A percentile compares a stretch with the other conserved stretches of the same genome.
These are phyloP conservation scores for Ectropis grisescens DNA, from an alignment of 1,140 invertebrate species.

Conservation along the genomic window DNA sequence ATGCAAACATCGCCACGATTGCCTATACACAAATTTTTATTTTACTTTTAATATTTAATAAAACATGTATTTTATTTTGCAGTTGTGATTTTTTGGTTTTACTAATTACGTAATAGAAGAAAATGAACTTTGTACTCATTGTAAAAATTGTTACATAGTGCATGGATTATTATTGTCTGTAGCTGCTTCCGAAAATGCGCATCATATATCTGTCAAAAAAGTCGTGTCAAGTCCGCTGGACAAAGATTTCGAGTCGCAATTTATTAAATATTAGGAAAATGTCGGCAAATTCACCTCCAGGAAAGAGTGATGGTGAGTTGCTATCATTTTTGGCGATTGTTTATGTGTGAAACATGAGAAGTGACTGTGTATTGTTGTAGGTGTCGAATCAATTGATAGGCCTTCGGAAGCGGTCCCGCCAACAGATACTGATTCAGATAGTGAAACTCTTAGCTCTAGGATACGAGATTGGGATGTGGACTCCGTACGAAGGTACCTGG, in stretches of 20 bases:
- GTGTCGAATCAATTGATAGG: slow-evolving; percentile 25
- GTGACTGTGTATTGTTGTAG: slow-evolving; percentile 13
- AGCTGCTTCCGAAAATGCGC: slow-evolving; percentile 54
- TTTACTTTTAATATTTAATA: too few relatives aligned
- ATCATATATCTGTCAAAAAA: slow-evolving; percentile 53
- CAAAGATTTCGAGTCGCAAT: slow-evolving; percentile 52
- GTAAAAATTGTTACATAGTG: too few relatives aligned
- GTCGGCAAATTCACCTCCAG: slow-evolving; percentile 56
- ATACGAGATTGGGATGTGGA: slow-evolving; percentile 58
- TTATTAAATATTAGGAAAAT: slow-evolving; percentile 44
- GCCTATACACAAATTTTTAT: too few relatives aligned
- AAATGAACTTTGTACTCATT: too few relatives aligned
- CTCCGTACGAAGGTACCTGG: slow-evolving; percentile 55
- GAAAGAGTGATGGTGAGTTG: slow-evolving; percentile 50
- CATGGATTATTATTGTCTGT: too few relatives aligned
- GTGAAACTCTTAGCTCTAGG: slow-evolving; percentile 33
- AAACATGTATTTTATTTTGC: too few relatives aligned
- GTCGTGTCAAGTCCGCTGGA: slow-evolving; percentile 49
- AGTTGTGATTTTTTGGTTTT: too few relatives aligned
- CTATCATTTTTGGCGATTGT: not conserved
- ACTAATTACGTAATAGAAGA: too few relatives aligned
- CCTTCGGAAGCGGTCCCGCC: slow-evolving; percentile 28
- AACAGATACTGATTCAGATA: slow-evolving; percentile 21
- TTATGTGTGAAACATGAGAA: not conserved
- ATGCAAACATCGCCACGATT: too few relatives aligned